Conservation (phyloP, 2,888 invertebrate genomes). For the Trichogramma evanescens region DNA sequence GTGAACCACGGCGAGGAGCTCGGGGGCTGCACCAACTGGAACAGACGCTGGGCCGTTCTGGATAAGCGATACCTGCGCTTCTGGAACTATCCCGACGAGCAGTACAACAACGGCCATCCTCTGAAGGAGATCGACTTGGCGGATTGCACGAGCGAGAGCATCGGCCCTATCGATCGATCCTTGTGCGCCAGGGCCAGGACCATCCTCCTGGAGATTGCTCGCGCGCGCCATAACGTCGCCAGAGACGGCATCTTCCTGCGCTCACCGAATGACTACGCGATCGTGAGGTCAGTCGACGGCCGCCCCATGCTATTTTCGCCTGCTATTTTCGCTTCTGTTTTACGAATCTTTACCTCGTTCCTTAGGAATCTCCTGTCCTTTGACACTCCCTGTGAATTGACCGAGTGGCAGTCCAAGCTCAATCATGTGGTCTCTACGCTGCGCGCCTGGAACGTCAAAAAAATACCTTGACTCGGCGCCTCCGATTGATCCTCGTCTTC, state of each 20-base stretch:
- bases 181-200: constrained; percentile 50
- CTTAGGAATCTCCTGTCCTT: constrained; percentile 45
- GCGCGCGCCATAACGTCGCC: constrained; percentile 23
- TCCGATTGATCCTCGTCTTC: no score
- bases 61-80: constrained; percentile 46
- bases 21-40: constrained; percentile 49
- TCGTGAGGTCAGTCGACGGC: constrained; percentile 26
- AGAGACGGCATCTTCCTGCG: constrained; percentile 26
- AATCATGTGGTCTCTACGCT: constrained; percentile 47
- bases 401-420: constrained; percentile 48
- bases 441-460: constrained; percentile 44
- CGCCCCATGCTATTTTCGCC: constrained; percentile 1
- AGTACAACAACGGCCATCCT: constrained; percentile 37
- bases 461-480: no score
- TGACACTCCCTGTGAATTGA: constrained; percentile 48
- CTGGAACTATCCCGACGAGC: constrained; percentile 52
- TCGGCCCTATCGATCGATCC: constrained; percentile 44
- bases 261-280: constrained; percentile 21
- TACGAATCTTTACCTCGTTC: not conserved
- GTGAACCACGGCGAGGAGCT: constrained; percentile 48
- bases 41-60: constrained; percentile 53
- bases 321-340: not conserved
- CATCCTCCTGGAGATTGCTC: constrained; percentile 41
- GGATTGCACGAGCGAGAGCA: constrained; percentile 35
- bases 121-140: constrained; percentile 45